These are phyloP conservation scores for Perccottus glenii DNA, from an alignment of 2,113 vertebrate species.

Conservation along the genomic window DNA sequence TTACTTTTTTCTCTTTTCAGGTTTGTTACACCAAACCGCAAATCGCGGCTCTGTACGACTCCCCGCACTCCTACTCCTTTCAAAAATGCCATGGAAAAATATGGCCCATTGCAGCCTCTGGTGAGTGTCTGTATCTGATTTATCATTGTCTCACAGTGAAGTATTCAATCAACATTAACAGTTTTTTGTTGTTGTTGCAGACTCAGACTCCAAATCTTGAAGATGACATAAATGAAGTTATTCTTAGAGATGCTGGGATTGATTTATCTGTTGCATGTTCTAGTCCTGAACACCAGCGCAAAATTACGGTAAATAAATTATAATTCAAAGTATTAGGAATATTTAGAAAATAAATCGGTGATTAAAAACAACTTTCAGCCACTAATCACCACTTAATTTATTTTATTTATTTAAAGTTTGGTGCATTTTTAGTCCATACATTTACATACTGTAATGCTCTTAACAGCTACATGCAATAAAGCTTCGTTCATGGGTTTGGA, in stretches of 20 bases:
- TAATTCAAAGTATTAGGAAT: too few species aligned
- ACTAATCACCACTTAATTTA: too few species aligned
- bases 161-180: not conserved
- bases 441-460: too few species aligned
- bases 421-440: too few species aligned
- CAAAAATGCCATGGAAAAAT: constrained; percentile 97
- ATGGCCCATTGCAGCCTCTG: constrained; percentile 89
- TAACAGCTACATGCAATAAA: too few species aligned
- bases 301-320: constrained; percentile 79
- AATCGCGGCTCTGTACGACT: constrained; percentile 85
- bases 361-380: too few species aligned
- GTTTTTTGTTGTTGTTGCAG: constrained; percentile 58
- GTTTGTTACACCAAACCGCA: constrained; percentile 95
- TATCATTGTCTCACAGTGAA: too few species aligned
- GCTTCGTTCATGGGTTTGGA: too few species aligned
- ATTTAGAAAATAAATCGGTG: too few species aligned
- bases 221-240: constrained; percentile 95
- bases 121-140: constrained; percentile 70
- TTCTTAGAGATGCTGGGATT: constrained; percentile 90
- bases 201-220: constrained; percentile 94
- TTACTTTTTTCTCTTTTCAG: constrained; percentile 61
- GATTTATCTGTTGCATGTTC: constrained; percentile 83
- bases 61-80: constrained; percentile 95
- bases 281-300: constrained; percentile 85
- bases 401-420: too few species aligned